Evolutionary conservation across 2,113 vertebrate species (phyloP).

Genomic region (Oreochromis niloticus): DNA sequence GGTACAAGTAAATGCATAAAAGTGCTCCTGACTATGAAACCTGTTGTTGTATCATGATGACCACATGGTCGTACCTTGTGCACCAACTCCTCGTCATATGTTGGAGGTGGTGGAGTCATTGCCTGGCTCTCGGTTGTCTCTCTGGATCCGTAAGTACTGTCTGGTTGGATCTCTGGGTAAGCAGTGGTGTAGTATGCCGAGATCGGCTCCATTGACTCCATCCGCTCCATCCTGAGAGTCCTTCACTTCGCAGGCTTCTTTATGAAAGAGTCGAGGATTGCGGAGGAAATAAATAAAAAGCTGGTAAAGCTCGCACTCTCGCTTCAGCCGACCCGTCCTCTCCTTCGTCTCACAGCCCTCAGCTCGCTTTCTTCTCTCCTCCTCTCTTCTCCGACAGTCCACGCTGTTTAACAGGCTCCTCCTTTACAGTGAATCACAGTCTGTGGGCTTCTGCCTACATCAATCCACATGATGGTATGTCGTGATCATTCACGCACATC

Average conservation of each 20-base stretch:
- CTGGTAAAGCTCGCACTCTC: neutral
- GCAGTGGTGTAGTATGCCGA: slow-evolving; percentile 49
- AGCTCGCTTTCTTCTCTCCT: neutral
- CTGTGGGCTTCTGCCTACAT: neutral
- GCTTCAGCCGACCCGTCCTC: neutral
- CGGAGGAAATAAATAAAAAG: neutral
- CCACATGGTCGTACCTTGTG: slow-evolving; percentile 69
- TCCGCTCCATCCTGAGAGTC: slow-evolving; percentile 37
- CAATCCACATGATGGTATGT: slow-evolving; percentile 1
- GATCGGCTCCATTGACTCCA: slow-evolving; percentile 69
- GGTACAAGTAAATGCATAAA: neutral
- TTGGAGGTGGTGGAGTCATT: neutral
- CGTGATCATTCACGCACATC: slow-evolving; percentile 12
- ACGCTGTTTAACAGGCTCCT: neutral
- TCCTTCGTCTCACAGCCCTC: neutral
- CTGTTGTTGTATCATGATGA: neutral
- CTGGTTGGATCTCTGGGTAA: slow-evolving; percentile 64
- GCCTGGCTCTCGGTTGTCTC: slow-evolving; percentile 31
- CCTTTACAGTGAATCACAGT: slow-evolving; percentile 9
- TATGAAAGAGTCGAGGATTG: neutral
- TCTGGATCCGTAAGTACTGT: slow-evolving; percentile 49
- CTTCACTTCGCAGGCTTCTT: neutral
- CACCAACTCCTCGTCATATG: slow-evolving; percentile 73
- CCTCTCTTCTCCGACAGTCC: neutral
- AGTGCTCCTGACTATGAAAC: neutral